Evolutionary conservation across 1,140 invertebrate species (phyloP).

Genomic region (Heliconius hermathena): DNA sequence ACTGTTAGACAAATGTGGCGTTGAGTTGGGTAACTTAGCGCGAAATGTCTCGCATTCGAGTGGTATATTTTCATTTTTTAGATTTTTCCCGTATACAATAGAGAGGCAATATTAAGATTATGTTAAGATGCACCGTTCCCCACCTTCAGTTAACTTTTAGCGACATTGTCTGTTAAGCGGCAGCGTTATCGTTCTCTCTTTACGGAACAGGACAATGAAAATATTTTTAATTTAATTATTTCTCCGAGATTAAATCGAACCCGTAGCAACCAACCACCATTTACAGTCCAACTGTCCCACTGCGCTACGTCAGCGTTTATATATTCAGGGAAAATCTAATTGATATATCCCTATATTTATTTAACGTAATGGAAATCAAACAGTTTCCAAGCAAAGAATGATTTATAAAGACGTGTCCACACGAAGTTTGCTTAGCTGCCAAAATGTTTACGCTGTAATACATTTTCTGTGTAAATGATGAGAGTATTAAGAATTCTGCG

Average conservation of each 20-base stretch:
- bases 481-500: not conserved
- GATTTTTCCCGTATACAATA: no score
- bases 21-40: no score
- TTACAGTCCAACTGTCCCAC: not conserved
- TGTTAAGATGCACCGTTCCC: no score
- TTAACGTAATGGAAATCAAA: slow-evolving; percentile 8
- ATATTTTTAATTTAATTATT: not conserved
- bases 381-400: not conserved
- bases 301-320: no score
- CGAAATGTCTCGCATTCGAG: no score
- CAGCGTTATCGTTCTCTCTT: no score
- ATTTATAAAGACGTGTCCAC: not conserved
- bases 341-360: not conserved
- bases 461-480: not conserved
- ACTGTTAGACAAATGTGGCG: no score
- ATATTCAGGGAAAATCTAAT: not conserved
- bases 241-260: not conserved
- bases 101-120: no score
- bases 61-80: no score
- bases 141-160: no score
- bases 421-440: not conserved
- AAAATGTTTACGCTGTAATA: not conserved
- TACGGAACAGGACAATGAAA: no score
- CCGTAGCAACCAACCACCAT: not conserved
- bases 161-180: no score